Base-by-base conservation (phyloP, 2,113 vertebrate species). In the Neomonachus schauinslandi region DNA sequence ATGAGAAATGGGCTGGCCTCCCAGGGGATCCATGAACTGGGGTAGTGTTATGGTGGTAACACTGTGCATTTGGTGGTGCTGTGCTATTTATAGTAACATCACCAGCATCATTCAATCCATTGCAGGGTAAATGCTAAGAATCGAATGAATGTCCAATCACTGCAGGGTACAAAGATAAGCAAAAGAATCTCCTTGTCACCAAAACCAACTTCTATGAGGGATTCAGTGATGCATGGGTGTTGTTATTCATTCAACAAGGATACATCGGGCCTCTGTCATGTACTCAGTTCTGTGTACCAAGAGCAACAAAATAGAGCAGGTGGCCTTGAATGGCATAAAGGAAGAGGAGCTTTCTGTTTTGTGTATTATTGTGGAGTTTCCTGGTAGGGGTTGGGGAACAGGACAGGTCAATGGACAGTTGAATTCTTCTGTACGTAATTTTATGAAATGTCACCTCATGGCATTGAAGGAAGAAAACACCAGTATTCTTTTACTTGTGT, bases 71-170 rank as follows among this genome's bases (percentile, higher is more conserved):
- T n/a, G 59, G 4, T 4, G 8, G 15, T 10, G 15, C 33, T 24
- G 0, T 1, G 2, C 1, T 13, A 12, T 15, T 59, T 8, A 0
- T 9, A 39, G 5, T 5, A 42, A 39, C 4, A 33, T 7, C 22
- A 31, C 28, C 14, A 31, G 10, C 67, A 65, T 21, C 51, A 9
- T 14, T 7, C 26, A 31, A 46, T 36, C 7, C 7, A 7, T 2
- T 13, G 14, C 26, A 69, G 46, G 13, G 19, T 42, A 12, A 71
- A 21, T 28, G 15, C 51, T 28, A 76, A 61, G 67, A 71, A 42
- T 26, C 4, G 7, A 49, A 79, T 26, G 36, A 80, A 19, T 16
- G 7, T 13, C 46, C 26, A 10, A 15, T 46, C 19, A 4, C 8
- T 46, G 8, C 61, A 42, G 26, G 59, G 7, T 3, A 26, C 21